phyloP scores from a whole-genome alignment of 2,888 invertebrate species.

The Limnephilus lunatus region DNA sequence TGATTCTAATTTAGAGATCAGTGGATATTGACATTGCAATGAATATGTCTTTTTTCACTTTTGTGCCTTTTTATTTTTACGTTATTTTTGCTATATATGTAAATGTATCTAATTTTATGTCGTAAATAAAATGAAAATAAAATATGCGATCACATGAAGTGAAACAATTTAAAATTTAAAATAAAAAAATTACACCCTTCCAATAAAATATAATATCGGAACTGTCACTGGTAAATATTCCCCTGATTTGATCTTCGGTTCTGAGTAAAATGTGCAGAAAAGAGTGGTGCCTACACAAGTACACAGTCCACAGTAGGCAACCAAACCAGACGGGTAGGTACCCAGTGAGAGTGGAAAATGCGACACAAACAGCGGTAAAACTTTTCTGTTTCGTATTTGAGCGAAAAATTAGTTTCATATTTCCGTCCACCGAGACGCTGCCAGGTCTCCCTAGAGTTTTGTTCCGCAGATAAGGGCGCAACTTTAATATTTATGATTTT shows the following conservation, averaged over 20 bases:
- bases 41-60: too few relatives aligned
- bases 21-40: too few relatives aligned
- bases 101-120: too few relatives aligned
- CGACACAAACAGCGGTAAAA: constrained; percentile 2
- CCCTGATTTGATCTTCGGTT: not conserved
- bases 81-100: too few relatives aligned
- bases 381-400: constrained; percentile 6
- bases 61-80: too few relatives aligned
- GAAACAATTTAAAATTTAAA: too few relatives aligned
- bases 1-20: too few relatives aligned
- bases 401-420: constrained; percentile 45
- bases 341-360: not conserved
- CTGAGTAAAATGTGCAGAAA: not conserved
- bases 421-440: not conserved
- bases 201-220: not conserved
- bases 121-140: too few relatives aligned
- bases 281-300: not conserved
- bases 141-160: too few relatives aligned
- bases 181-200: too few relatives aligned
- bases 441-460: constrained; percentile 32
- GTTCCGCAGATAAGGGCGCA: constrained; percentile 41
- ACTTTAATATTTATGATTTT: constrained; percentile 51
- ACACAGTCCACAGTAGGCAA: not conserved
- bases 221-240: not conserved
- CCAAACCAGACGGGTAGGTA: not conserved